A percentile compares a stretch with the other conserved stretches of the same genome.
These are phyloP conservation scores for Dynastes grantii DNA, from an alignment of 2,888 invertebrate species.

Conservation along the genomic window DNA sequence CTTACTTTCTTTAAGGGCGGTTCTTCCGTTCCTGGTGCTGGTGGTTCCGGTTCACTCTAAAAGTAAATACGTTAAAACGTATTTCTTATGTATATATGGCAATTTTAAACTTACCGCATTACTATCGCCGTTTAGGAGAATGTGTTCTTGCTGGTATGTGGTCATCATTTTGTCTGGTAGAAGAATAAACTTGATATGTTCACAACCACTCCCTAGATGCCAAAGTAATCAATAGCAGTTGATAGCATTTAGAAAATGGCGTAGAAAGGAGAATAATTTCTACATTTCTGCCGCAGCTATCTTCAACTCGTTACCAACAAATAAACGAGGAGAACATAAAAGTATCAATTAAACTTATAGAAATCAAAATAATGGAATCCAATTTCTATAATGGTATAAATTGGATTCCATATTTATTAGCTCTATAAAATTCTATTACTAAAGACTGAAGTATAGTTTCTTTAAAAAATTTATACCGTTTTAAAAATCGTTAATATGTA, in stretches of 20 bases:
- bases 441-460: too few relatives aligned
- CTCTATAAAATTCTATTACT: too few relatives aligned
- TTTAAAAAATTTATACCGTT: too few relatives aligned
- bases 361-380: too few relatives aligned
- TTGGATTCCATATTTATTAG: too few relatives aligned
- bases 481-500: background rate
- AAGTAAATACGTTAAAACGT: conserved; percentile 12
- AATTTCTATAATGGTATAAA: too few relatives aligned
- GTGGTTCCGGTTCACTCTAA: conserved; percentile 59
- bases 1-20: conserved; percentile 61
- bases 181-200: conserved; percentile 29
- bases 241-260: conserved; percentile 39
- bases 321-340: background rate
- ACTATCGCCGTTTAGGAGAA: conserved; percentile 58
- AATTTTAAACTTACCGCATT: conserved; percentile 50
- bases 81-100: background rate
- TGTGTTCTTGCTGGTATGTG: conserved; percentile 65
- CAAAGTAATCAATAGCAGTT: conserved; percentile 41
- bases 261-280: background rate
- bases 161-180: conserved; percentile 65
- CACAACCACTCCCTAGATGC: conserved; percentile 33
- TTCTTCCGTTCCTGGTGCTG: conserved; percentile 68
- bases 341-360: too few relatives aligned
- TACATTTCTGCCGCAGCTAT: background rate
- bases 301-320: background rate